Evolutionary conservation across 37 sponge, comb jelly and placozoan genomes (phyloP), one percentile per base, ranked within the genome.

Genomic region (Axinella damicornis): DNA sequence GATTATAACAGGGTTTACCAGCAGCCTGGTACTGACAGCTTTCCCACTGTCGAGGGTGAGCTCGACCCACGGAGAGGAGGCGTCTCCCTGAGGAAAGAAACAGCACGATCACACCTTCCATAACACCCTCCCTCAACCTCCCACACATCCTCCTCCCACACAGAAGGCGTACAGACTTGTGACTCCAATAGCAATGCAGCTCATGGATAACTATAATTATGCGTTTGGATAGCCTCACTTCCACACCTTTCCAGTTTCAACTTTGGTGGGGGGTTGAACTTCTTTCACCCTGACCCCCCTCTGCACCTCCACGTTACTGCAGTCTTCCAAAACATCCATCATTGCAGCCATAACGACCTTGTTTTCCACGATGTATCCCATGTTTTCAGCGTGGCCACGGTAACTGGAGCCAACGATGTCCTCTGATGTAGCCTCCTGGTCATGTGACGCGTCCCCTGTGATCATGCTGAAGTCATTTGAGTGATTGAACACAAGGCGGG

Each of bases 301-400:
- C 78, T 39, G 4, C n/a, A 84, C 54, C 21, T 83, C 85, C 12
- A 91, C 78, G 64, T 84, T 88, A 53, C 20, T 58, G 1, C 57
- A 61, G 15, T 41, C 41, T 15, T 66, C 33, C 25, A 86, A 22
- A 19, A 53, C 25, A 41, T 88, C 69, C 2, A 53, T 22, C 54
- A 91, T 53, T 14, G 82, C 86, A 13, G 30, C 34, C 57, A 84
- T 39, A 2, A 94, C 65, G 38, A 91, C 69, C 57, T 88, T 68
- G 74, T 94, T 94, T 74, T 91, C 92, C 22, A 94, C 83, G 32
- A 94, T 81, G 55, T 91, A 88, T 1, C 92, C 95, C 71, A 94
- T 90, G 20, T 46, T 38, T 19, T 64, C 67, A 56, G 9, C 46
- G 9, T 12, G 4, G 73, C 52, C 9, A 27, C 25, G 22, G 24